These are phyloP conservation scores for Lamprotornis superbus DNA, from an alignment of 2,113 vertebrate species.

Conservation along the genomic window DNA sequence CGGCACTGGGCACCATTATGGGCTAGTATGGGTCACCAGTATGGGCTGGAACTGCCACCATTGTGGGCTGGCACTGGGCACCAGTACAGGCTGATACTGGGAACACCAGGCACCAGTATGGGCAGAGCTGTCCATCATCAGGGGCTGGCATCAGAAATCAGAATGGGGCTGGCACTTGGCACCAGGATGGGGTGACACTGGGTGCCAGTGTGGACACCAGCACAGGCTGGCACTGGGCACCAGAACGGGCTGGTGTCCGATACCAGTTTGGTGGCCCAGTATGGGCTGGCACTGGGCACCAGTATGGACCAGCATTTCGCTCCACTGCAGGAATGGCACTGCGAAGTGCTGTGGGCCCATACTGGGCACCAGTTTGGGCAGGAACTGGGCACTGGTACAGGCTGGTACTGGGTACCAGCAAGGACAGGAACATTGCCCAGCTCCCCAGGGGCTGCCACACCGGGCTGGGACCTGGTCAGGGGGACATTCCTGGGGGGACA, in stretches of 20 bases:
- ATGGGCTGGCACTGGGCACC: not conserved
- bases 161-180: not conserved
- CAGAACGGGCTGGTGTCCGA: not conserved
- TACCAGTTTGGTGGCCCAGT: not conserved
- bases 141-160: not conserved
- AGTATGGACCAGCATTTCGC: too few species aligned
- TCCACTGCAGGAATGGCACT: not conserved
- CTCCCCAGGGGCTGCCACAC: not conserved
- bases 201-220: not conserved
- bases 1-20: too few species aligned
- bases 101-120: not conserved
- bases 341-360: not conserved
- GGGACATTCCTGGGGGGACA: rapidly evolving
- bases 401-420: not conserved
- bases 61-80: not conserved
- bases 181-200: not conserved
- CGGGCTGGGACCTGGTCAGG: not conserved
- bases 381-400: not conserved
- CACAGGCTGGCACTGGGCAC: not conserved
- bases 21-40: rapidly evolving
- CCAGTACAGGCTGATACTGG: not conserved
- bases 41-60: not conserved
- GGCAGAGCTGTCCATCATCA: not conserved
- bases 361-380: not conserved
- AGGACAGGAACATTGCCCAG: not conserved